Conservation (phyloP, 2,888 invertebrate genomes). For the Ferdinandea cuprea region DNA sequence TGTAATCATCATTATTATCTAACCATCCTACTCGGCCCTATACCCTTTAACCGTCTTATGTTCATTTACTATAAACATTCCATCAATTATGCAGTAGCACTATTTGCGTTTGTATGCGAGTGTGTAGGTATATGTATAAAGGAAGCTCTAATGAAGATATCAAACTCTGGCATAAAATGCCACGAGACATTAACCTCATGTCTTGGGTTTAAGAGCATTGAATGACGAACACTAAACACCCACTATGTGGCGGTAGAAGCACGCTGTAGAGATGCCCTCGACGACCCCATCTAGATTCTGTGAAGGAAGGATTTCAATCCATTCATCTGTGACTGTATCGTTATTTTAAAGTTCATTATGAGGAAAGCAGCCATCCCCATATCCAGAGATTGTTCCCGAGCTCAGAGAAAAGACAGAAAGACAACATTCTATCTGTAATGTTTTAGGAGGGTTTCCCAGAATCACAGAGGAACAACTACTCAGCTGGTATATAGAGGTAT, state of each 20-base stretch:
- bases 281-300: slow-evolving; percentile 12
- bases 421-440: slow-evolving; percentile 28
- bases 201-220: slow-evolving; percentile 32
- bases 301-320: slow-evolving; percentile 46
- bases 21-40: neutral
- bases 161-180: slow-evolving; percentile 52
- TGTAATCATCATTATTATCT: slow-evolving; percentile 30
- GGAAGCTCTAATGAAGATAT: slow-evolving; percentile 49
- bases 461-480: slow-evolving; percentile 53
- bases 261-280: neutral
- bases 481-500: slow-evolving; percentile 4
- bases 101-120: neutral
- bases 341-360: slow-evolving; percentile 65
- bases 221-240: slow-evolving; percentile 43
- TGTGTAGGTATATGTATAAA: neutral
- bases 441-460: slow-evolving; percentile 35
- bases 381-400: slow-evolving; percentile 33
- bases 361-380: slow-evolving; percentile 29
- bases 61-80: slow-evolving; percentile 55
- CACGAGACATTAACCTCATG: slow-evolving; percentile 65
- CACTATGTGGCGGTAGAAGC: slow-evolving; percentile 8
- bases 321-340: slow-evolving; percentile 63
- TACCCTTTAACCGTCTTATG: slow-evolving; percentile 13
- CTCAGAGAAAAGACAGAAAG: slow-evolving; percentile 19
- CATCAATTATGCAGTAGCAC: slow-evolving; percentile 57